Evolutionary conservation across 2,113 vertebrate genomes (phyloP).

Genomic region (Noctilio leporinus): DNA sequence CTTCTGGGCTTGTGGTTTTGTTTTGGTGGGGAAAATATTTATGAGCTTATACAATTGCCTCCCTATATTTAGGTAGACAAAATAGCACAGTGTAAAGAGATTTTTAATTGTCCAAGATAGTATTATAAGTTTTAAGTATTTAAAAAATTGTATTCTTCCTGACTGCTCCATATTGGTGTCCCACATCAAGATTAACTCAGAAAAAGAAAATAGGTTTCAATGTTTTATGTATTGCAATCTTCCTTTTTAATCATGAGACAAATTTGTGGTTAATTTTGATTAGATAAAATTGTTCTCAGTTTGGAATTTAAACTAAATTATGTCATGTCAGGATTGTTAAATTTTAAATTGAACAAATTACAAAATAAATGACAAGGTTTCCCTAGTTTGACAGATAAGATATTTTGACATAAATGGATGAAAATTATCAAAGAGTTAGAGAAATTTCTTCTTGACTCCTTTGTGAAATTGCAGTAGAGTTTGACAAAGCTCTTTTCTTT

Average conservation of each 20-base stretch:
- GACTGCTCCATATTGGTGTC: not conserved
- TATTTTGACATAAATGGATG: conserved; percentile 42
- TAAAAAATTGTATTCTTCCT: not conserved
- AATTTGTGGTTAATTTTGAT: conserved; percentile 38
- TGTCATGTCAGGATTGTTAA: conserved; percentile 26
- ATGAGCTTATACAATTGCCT: not conserved
- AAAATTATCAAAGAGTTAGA: conserved; percentile 20
- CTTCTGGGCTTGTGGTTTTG: not conserved
- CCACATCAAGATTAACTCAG: not conserved
- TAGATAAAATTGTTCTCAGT: conserved; percentile 37
- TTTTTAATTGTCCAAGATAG: not conserved
- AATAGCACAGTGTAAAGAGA: not conserved
- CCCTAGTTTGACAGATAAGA: not conserved
- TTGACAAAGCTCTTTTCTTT: conserved; percentile 48
- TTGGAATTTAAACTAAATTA: conserved; percentile 39
- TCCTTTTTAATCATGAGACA: not conserved
- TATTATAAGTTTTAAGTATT: not conserved
- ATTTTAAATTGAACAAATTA: conserved; percentile 40
- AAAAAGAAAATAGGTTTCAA: not conserved
- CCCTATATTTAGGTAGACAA: not conserved
- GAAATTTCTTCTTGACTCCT: conserved; percentile 18
- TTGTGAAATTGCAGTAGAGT: conserved; percentile 29
- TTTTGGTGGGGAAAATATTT: not conserved
- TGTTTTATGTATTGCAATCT: not conserved
- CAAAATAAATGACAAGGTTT: conserved; percentile 29